Evolutionary conservation across 2,888 invertebrate genomes (phyloP).

Genomic region (Drosophila tripunctata): DNA sequence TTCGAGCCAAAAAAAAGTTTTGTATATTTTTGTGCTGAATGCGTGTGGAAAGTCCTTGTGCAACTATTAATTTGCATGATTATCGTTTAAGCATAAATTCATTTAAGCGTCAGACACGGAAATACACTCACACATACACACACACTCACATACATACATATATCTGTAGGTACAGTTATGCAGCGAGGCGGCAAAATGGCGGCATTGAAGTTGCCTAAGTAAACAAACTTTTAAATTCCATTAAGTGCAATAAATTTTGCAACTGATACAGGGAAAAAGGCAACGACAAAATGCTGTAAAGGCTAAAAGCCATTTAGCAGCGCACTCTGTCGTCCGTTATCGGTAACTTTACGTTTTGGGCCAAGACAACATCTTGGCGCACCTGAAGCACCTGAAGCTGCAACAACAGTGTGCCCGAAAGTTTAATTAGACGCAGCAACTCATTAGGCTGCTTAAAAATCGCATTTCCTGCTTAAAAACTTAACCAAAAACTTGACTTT

Average conservation of each 20-base stretch:
- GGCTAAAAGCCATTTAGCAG: slow-evolving; percentile 29
- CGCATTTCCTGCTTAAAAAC: slow-evolving; percentile 1
- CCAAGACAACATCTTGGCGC: slow-evolving; percentile 15
- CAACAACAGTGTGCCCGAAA: slow-evolving; percentile 30
- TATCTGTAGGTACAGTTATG: neutral
- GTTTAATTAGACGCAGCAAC: slow-evolving; percentile 56
- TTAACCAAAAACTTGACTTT: neutral
- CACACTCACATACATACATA: neutral
- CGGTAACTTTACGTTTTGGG: slow-evolving; percentile 22
- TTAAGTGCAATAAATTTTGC: slow-evolving; percentile 82
- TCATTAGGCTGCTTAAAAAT: slow-evolving; percentile 39
- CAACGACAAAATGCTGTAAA: slow-evolving; percentile 5
- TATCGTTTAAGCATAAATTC: slow-evolving; percentile 80
- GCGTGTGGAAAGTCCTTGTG: slow-evolving; percentile 39
- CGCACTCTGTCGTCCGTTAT: slow-evolving; percentile 47
- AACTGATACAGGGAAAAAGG: slow-evolving; percentile 69
- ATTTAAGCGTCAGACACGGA: slow-evolving; percentile 53
- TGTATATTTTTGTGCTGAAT: slow-evolving; percentile 28
- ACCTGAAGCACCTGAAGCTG: slow-evolving; percentile 29
- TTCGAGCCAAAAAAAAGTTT: slow-evolving; percentile 37
- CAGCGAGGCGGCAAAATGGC: slow-evolving; percentile 17
- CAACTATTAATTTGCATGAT: slow-evolving; percentile 81
- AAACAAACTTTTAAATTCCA: slow-evolving; percentile 83
- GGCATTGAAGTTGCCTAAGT: slow-evolving; percentile 50
- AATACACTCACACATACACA: slow-evolving; percentile 10